Evolutionary conservation across 2,797 vertebrate species (phyloP), one percentile per base, ranked within the genome.

Genomic region (Gallinago solitaria): DNA sequence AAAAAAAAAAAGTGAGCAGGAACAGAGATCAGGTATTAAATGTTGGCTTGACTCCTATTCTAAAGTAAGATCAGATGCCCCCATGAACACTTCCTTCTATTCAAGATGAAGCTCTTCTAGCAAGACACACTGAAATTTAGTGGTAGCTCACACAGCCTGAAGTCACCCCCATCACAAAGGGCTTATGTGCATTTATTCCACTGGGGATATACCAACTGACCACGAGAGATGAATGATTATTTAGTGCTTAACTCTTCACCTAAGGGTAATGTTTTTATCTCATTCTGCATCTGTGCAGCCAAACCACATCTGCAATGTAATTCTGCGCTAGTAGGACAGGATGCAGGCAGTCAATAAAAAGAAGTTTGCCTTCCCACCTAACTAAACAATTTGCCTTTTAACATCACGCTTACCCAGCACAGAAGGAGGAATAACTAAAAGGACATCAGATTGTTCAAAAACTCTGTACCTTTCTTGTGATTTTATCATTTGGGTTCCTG

Each of bases 1-100:
- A 85, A 89, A 89, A 73, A 73, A 83, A 48, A 95, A 48, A 47
- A 23, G 35, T 21, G 54, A 97, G 92, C 68, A 94, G 83, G 53
- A 93, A 89, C 16, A 97, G 87, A 97, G 96, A 97, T 65, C 64
- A 94, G 91, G 93, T 97, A 97, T 97, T 97, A 97, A 96, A 96
- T 56, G 71, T 39, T 95, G 93, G 82, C 97, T 95, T 94, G 85
- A 69, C 89, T 94, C 92, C 94, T 94, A 30, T 86, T 87, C 92
- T 95, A 89, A 95, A 97, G 87, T 90, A 96, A 94, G 56, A 95
- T 93, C 84, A 90, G 71, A 83, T 82, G 89, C 48, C 79, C 78
- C 69, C 82, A 95, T 30, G 7, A 93, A 74, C 80, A 81, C 43
- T 86, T 91, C 91, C 85, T 90, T 91, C 89, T 89, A 63, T 86